These are phyloP conservation scores for Ophion ventricosus DNA, from an alignment of 2,888 invertebrate genomes.

Conservation along the genomic window DNA sequence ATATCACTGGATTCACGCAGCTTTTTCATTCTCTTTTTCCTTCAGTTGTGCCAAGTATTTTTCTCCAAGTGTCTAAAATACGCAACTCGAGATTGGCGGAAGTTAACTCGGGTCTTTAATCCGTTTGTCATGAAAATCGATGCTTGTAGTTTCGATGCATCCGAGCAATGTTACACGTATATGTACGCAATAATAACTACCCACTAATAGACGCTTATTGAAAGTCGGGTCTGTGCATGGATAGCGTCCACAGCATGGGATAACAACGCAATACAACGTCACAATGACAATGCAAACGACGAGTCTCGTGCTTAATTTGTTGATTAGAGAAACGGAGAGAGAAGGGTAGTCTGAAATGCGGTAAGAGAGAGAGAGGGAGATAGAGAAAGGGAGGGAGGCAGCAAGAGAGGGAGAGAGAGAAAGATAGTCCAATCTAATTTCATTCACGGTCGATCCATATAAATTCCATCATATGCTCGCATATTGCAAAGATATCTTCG, in stretches of 20 bases:
- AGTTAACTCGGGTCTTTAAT: too few species aligned
- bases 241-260: slow-evolving; percentile 9
- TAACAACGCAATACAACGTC: slow-evolving; percentile 30
- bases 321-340: slow-evolving; percentile 29
- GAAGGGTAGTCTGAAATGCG: too few species aligned
- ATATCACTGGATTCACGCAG: background rate
- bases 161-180: too few species aligned
- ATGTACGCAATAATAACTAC: background rate
- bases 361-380: too few species aligned
- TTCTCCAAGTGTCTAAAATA: too few species aligned
- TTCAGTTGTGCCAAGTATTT: too few species aligned
- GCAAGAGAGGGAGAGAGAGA: background rate
- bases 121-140: too few species aligned
- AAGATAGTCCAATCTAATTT: slow-evolving; percentile 22
- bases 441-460: slow-evolving; percentile 35
- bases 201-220: slow-evolving; percentile 16
- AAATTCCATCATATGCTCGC: slow-evolving; percentile 9
- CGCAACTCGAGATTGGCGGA: too few species aligned
- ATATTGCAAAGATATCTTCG: slow-evolving; percentile 15
- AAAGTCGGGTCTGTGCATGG: slow-evolving; percentile 6
- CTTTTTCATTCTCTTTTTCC: too few species aligned
- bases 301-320: slow-evolving; percentile 46
- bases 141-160: background rate
- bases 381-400: too few species aligned
- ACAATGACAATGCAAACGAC: slow-evolving; percentile 35